Evolutionary conservation across 2,797 vertebrate genomes (phyloP), one percentile per base, ranked within the genome.

Genomic region (Anguilla pacifica): DNA sequence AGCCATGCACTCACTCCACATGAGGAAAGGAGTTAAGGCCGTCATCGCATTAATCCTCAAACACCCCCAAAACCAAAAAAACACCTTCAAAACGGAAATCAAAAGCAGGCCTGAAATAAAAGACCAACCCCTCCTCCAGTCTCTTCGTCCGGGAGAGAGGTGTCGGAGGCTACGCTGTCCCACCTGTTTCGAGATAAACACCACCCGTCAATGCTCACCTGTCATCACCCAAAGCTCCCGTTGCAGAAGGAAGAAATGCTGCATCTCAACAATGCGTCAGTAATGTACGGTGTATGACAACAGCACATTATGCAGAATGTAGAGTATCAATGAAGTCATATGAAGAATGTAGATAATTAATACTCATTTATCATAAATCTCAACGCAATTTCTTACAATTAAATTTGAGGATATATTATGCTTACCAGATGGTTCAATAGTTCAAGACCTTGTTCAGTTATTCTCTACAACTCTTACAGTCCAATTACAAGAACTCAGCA

Each of bases 101-200:
- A 81, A 86, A 87, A 53, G 92, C 64, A 84, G 35, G 93, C 91
- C 90, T 86, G 88, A 86, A 81, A 92, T 92, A 88, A 90, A 90
- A 94, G 95, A 96, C 95, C 95, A 94, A 96, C 93, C 95, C 94
- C 94, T 93, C 92, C 94, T 93, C 92, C 93, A 83, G 95, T 91
- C 93, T 96, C 95, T 92, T 96, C 93, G 91, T 95, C 92, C 94
- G 92, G 89, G 91, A 92, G 92, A 91, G 91, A 93, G 92, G 90
- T 94, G 89, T 94, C 90, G 87, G 92, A 93, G 95, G 96, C 82
- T 95, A 97, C 96, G 93, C 95, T 96, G 96, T 96, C 96, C 55
- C 95, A 97, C 97, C 96, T 97, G 96, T 97, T 95, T 81, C 94
- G 94, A 94, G 95, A 95, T 90, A 93, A 91, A 95, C 93, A 95